Conservation (phyloP, 2,797 vertebrate species). For the Alosa sapidissima region DNA sequence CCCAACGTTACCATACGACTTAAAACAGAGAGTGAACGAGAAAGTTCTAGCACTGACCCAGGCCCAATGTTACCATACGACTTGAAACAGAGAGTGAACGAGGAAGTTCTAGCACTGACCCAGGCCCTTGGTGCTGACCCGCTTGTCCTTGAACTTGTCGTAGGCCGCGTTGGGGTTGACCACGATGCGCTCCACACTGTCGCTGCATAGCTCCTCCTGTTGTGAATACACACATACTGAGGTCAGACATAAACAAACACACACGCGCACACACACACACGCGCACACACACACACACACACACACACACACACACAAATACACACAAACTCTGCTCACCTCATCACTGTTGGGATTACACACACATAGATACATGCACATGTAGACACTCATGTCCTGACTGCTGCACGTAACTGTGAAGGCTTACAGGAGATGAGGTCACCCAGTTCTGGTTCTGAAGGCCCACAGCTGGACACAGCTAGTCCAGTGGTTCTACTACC, state of each 20-base stretch:
- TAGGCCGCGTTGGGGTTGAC: slow-evolving; percentile 97
- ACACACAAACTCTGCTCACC: slow-evolving; percentile 86
- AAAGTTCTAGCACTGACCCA: slow-evolving; percentile 72
- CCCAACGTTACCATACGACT: background rate
- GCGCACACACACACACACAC: slow-evolving; percentile 29
- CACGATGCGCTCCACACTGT: slow-evolving; percentile 95
- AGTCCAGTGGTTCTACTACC: background rate
- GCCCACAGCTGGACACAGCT: background rate
- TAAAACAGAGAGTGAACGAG: background rate
- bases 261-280: slow-evolving; percentile 31
- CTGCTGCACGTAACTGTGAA: background rate
- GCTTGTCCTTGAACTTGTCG: slow-evolving; percentile 97
- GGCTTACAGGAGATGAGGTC: slow-evolving; percentile 11
- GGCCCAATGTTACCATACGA: slow-evolving; percentile 58
- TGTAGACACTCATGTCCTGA: slow-evolving; percentile 30
- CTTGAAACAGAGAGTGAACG: too few relatives aligned
- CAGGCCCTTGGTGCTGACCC: slow-evolving; percentile 85
- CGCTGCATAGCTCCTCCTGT: slow-evolving; percentile 95
- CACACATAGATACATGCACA: slow-evolving; percentile 24
- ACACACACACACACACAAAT: slow-evolving; percentile 28
- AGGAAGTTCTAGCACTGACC: slow-evolving; percentile 68
- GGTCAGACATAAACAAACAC: slow-evolving; percentile 40
- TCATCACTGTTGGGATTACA: slow-evolving; percentile 79
- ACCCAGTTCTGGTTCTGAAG: slow-evolving; percentile 14
- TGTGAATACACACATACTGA: background rate